Conservation (phyloP, 1,140 invertebrate genomes). For the Delia radicum region DNA sequence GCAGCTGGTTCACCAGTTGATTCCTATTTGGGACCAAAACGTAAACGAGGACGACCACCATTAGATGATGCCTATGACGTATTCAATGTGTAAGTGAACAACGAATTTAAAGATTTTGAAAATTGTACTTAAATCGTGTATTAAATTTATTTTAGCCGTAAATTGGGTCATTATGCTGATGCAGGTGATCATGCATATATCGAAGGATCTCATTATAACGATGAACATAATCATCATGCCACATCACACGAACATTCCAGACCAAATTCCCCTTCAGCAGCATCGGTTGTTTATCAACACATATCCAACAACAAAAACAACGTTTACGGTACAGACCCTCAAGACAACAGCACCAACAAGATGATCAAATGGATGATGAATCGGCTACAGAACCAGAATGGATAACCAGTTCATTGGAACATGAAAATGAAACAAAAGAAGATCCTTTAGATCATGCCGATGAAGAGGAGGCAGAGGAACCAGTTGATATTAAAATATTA, state of each 20-base stretch:
- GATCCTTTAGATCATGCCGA: neutral
- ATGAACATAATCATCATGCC: slow-evolving; percentile 33
- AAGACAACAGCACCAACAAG: slow-evolving; percentile 29
- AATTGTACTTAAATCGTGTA: neutral
- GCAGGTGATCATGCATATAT: slow-evolving; percentile 38
- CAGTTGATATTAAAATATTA: neutral
- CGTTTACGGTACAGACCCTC: slow-evolving; percentile 40
- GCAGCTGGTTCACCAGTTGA: slow-evolving; percentile 34
- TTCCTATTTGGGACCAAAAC: slow-evolving; percentile 46
- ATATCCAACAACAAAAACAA: slow-evolving; percentile 44
- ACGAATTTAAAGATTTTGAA: neutral
- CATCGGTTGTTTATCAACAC: slow-evolving; percentile 29
- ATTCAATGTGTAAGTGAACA: slow-evolving; percentile 47
- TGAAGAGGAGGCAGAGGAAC: neutral
- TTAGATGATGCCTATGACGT: slow-evolving; percentile 61
- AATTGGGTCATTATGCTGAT: slow-evolving; percentile 46
- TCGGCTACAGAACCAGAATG: slow-evolving; percentile 25
- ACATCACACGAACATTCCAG: slow-evolving; percentile 30
- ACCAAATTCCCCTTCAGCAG: slow-evolving; percentile 38
- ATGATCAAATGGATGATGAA: slow-evolving; percentile 13
- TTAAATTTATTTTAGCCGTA: slow-evolving; percentile 33
- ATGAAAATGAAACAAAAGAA: slow-evolving; percentile 8
- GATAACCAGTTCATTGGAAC: slow-evolving; percentile 28
- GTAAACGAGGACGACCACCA: slow-evolving; percentile 65
- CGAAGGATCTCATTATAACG: slow-evolving; percentile 40